These are phyloP conservation scores for Amiota mariae DNA, from an alignment of 2,888 invertebrate genomes.

Conservation along the genomic window DNA sequence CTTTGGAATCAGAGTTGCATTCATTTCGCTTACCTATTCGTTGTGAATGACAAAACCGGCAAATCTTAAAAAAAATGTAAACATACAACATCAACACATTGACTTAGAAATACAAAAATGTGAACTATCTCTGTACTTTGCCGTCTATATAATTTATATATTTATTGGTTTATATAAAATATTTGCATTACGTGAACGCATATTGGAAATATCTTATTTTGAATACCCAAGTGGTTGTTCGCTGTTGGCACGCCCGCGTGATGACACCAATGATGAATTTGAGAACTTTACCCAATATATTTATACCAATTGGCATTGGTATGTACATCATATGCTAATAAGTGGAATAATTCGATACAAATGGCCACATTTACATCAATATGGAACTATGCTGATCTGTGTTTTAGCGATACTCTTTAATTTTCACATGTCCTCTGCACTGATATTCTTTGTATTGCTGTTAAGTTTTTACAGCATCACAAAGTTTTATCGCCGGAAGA, in stretches of 20 bases:
- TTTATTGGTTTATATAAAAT: slow-evolving; percentile 64
- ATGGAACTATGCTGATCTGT: slow-evolving; percentile 57
- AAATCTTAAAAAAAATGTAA: too few species aligned
- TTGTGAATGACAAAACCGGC: too few species aligned
- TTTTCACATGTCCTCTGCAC: slow-evolving; percentile 52
- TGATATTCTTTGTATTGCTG: slow-evolving; percentile 53
- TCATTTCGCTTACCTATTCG: too few species aligned
- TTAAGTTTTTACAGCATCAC: slow-evolving; percentile 61
- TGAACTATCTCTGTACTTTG: slow-evolving; percentile 67
- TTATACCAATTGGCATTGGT: slow-evolving; percentile 63
- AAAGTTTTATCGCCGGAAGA: slow-evolving; percentile 48
- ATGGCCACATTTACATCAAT: slow-evolving; percentile 48
- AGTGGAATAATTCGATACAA: slow-evolving; percentile 50
- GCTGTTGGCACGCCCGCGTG: slow-evolving; percentile 62
- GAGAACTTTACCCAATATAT: slow-evolving; percentile 68
- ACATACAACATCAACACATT: too few species aligned
- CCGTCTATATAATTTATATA: slow-evolving; percentile 68
- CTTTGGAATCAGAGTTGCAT: too few species aligned
- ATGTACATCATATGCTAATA: slow-evolving; percentile 62
- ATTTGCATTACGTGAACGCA: slow-evolving; percentile 57
- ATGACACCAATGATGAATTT: slow-evolving; percentile 70
- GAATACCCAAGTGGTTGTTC: slow-evolving; percentile 65
- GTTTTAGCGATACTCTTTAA: slow-evolving; percentile 55
- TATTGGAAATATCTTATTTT: slow-evolving; percentile 54
- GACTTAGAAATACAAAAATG: slow-evolving; percentile 32